Evolutionary conservation across 1,140 invertebrate genomes (phyloP).

Genomic region (Drosophila novamexicana): DNA sequence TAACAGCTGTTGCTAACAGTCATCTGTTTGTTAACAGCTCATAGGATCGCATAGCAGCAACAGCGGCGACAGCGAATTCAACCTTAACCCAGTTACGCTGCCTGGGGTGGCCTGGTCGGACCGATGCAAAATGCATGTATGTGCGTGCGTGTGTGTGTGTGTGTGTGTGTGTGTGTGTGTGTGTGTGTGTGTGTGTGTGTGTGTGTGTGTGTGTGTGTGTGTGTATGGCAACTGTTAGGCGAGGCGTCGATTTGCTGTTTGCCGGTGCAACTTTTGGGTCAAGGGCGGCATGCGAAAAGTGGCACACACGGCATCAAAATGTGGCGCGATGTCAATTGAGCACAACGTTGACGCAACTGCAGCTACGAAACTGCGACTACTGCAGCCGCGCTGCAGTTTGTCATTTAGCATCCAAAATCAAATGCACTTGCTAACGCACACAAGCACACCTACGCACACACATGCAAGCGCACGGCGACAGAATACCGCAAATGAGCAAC

Average conservation of each 20-base stretch:
- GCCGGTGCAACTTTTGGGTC: slow-evolving; percentile 44
- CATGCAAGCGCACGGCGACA: neutral
- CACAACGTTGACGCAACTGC: slow-evolving; percentile 25
- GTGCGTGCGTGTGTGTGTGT: no score
- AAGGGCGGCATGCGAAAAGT: slow-evolving; percentile 50
- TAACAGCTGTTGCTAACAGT: slow-evolving; percentile 44
- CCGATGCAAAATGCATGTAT: slow-evolving; percentile 18
- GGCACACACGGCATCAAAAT: slow-evolving; percentile 41
- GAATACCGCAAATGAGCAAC: neutral
- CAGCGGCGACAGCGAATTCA: slow-evolving; percentile 16
- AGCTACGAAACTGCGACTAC: neutral
- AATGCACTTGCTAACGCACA: slow-evolving; percentile 32
- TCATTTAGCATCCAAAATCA: slow-evolving; percentile 50
- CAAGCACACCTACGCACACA: slow-evolving; percentile 11
- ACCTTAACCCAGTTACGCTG: slow-evolving; percentile 39
- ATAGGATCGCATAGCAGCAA: slow-evolving; percentile 31
- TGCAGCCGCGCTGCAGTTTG: slow-evolving; percentile 10
- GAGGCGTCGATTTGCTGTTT: slow-evolving; percentile 37
- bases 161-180: no score
- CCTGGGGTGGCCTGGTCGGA: slow-evolving; percentile 27
- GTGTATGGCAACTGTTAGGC: slow-evolving; percentile 20
- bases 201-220: slow-evolving; percentile 2
- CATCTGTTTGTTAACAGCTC: slow-evolving; percentile 20
- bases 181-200: no score
- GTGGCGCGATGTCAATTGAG: slow-evolving; percentile 43